phyloP scores from a whole-genome alignment of 2,888 invertebrate genomes.

The Diarsia rubi region DNA sequence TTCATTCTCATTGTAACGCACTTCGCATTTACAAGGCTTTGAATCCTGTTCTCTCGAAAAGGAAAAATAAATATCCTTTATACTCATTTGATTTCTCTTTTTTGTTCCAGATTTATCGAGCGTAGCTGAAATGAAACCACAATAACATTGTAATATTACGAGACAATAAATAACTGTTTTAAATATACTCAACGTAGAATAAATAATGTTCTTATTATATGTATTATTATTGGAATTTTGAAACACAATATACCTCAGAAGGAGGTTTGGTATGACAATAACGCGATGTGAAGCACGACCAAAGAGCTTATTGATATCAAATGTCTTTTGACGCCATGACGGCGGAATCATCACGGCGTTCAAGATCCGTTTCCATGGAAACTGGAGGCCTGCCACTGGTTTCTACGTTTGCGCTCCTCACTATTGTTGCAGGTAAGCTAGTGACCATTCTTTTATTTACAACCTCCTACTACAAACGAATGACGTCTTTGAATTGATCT shows the following conservation, averaged over 20 bases:
- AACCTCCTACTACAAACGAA: neutral
- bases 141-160: constrained; percentile 70
- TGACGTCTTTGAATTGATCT: neutral
- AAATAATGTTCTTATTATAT: constrained; percentile 58
- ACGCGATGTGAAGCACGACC: constrained; percentile 74
- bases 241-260: constrained; percentile 71
- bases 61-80: constrained; percentile 42
- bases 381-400: constrained; percentile 86
- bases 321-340: constrained; percentile 81
- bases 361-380: constrained; percentile 84
- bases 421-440: constrained; percentile 87
- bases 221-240: constrained; percentile 64
- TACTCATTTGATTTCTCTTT: constrained; percentile 56
- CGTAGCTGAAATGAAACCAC: constrained; percentile 69
- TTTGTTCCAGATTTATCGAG: constrained; percentile 81
- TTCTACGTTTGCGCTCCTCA: constrained; percentile 87
- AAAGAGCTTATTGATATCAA: constrained; percentile 67
- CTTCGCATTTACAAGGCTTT: constrained; percentile 37
- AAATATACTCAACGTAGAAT: constrained; percentile 51
- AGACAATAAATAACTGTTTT: constrained; percentile 70
- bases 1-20: constrained; percentile 30
- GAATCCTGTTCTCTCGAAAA: constrained; percentile 40
- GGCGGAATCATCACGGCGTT: constrained; percentile 77
- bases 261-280: constrained; percentile 71
- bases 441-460: no score